Percentiles rank a stretch among this genome's conserved stretches.
Conservation (phyloP, 1,140 invertebrate genomes). For the Hypsibius dujardini region DNA sequence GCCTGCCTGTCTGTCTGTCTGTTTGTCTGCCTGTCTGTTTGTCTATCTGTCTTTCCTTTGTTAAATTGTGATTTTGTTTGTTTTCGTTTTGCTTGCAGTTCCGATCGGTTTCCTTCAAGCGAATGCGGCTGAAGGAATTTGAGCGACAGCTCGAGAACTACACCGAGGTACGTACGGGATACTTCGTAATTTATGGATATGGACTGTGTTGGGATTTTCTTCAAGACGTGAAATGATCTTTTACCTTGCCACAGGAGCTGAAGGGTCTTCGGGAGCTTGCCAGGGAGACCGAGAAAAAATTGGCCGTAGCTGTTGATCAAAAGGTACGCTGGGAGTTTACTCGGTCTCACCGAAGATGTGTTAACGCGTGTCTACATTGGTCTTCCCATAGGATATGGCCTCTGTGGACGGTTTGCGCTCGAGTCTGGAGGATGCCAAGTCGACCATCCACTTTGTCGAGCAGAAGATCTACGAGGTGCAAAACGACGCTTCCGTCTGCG, state of each 20-base stretch:
- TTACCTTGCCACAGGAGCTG: neutral
- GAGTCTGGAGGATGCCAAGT: neutral
- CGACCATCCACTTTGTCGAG: conserved; percentile 1
- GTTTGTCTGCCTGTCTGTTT: no score
- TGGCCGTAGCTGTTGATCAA: neutral
- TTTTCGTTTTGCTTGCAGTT: neutral
- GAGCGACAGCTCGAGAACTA: neutral
- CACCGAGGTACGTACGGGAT: neutral
- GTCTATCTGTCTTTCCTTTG: neutral
- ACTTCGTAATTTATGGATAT: neutral
- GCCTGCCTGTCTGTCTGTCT: no score
- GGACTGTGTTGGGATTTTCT: no score
- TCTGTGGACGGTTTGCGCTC: neutral
- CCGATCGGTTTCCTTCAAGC: neutral
- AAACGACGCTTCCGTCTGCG: conserved; percentile 1
- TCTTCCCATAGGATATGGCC: neutral
- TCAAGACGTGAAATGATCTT: no score
- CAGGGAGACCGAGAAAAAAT: neutral
- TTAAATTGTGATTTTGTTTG: neutral
- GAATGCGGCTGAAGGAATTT: conserved; percentile 2
- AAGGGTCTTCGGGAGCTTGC: neutral
- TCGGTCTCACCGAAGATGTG: neutral
- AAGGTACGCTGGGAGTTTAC: neutral
- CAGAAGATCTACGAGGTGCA: conserved; percentile 8
- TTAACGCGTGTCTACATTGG: neutral